Evolutionary conservation across 1,140 invertebrate species (phyloP), one percentile per base, ranked within the genome.

Genomic region (Chelonus insularis): DNA sequence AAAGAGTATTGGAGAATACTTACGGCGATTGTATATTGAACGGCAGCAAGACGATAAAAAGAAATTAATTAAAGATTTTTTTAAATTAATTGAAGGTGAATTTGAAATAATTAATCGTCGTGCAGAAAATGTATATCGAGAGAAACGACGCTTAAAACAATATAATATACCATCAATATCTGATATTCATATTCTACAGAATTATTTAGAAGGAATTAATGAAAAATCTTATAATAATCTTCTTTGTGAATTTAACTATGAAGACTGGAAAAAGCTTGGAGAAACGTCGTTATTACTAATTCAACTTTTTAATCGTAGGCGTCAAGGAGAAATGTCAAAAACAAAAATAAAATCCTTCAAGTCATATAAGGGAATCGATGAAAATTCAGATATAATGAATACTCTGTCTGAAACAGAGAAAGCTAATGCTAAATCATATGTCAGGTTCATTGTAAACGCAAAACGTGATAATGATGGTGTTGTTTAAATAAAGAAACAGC

Each of bases 261-360:
- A 32, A n/a, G 20, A n/a, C n/a, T 47, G 56, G 56, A 47, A 21
- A 12, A 29, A 12, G 9, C 25, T 58, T 7, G 25, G 20, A 4
- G 56, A 58, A 23, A 16, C 23, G 9, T 20, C 56, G 5, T 12
- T 58, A 1, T n/a, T 34, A 47, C 9, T 14, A 1, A 25, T 47
- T n/a, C 60, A 56, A 47, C 4, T 55, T 5, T 62, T 62, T 34
- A 62, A 62, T 56, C 21, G 41, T 0, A 51, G 60, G 2, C 23
- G 52, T 20, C n/a, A 32, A 8, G 60, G 60, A 21, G 60, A 62
- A 36, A n/a, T 62, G 20, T 32, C 36, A 7, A 34, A 39, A 32
- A 48, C 20, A 20, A 18, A 2, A 2, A 55, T 62, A 16, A 39
- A 47, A 20, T 51, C 55, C 48, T 47, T 62, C 3, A n/a, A 47